Percentiles rank a stretch among this genome's conserved stretches.
These are phyloP conservation scores for Opisthocomus hoazin DNA, from an alignment of 2,113 vertebrate species.

Conservation along the genomic window DNA sequence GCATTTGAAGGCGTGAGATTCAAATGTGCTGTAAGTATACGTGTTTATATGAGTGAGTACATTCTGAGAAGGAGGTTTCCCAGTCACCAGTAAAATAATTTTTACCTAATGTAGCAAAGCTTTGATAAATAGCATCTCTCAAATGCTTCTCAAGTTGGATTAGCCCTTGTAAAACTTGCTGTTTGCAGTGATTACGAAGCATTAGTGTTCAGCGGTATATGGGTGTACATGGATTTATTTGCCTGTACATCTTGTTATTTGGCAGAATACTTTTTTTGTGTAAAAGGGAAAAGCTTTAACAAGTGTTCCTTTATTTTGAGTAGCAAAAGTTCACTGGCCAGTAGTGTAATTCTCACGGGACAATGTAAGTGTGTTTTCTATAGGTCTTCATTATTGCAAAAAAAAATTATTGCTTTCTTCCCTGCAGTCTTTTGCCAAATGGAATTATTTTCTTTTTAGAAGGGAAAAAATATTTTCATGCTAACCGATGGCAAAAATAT, in stretches of 20 bases:
- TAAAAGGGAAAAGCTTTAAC: neutral
- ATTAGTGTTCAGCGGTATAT: neutral
- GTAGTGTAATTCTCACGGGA: neutral
- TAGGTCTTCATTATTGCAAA: neutral
- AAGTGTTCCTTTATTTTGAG: neutral
- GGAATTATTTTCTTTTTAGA: neutral
- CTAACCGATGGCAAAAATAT: neutral
- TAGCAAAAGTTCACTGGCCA: neutral
- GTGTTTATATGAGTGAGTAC: neutral
- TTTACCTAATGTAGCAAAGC: neutral
- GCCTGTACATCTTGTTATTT: neutral
- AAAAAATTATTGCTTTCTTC: neutral
- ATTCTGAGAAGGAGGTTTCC: neutral
- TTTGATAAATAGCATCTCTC: neutral
- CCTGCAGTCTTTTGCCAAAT: neutral
- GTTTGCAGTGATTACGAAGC: neutral
- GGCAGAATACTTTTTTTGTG: neutral
- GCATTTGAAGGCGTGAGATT: neutral
- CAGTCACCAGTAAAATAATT: neutral
- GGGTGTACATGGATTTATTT: neutral
- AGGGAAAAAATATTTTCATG: neutral
- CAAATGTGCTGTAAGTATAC: neutral
- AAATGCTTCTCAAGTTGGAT: neutral
- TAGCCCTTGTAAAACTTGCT: neutral
- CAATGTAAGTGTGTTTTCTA: neutral